Evolutionary conservation across 1,140 invertebrate species (phyloP).

Genomic region (Cydia amplana): DNA sequence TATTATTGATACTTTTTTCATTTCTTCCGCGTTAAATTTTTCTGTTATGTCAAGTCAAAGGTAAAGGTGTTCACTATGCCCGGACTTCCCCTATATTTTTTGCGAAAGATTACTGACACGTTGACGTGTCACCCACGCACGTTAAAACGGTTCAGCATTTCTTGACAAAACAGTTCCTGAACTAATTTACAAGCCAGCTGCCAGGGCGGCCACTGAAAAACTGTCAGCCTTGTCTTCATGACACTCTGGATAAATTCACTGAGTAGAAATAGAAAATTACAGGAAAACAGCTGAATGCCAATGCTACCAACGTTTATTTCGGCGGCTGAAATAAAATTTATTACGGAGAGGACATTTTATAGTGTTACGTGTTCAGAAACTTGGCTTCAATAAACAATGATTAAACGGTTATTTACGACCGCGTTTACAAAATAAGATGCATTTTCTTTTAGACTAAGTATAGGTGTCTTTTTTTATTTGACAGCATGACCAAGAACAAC

Average conservation of each 20-base stretch:
- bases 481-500: not conserved
- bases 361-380: slow-evolving; percentile 18
- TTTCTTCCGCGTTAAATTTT: too few species aligned
- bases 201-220: slow-evolving; percentile 51
- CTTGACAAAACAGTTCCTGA: not conserved
- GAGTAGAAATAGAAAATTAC: slow-evolving; percentile 71
- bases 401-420: slow-evolving; percentile 5
- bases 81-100: too few species aligned
- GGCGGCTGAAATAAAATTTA: slow-evolving; percentile 57
- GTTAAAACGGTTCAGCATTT: not conserved
- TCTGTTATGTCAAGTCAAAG: too few species aligned
- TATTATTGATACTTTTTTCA: too few species aligned
- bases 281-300: slow-evolving; percentile 72
- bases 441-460: slow-evolving; percentile 1
- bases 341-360: slow-evolving; percentile 31
- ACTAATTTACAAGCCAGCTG: slow-evolving; percentile 46
- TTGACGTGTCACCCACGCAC: not conserved
- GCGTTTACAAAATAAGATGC: slow-evolving; percentile 11
- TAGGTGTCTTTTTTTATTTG: too few species aligned
- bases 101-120: not conserved
- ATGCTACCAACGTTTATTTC: slow-evolving; percentile 69
- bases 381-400: slow-evolving; percentile 25
- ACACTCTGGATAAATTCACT: slow-evolving; percentile 65
- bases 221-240: slow-evolving; percentile 66
- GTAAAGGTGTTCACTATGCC: too few species aligned